phyloP scores from a whole-genome alignment of 2,113 vertebrate genomes.

The Oryzias woworae region DNA sequence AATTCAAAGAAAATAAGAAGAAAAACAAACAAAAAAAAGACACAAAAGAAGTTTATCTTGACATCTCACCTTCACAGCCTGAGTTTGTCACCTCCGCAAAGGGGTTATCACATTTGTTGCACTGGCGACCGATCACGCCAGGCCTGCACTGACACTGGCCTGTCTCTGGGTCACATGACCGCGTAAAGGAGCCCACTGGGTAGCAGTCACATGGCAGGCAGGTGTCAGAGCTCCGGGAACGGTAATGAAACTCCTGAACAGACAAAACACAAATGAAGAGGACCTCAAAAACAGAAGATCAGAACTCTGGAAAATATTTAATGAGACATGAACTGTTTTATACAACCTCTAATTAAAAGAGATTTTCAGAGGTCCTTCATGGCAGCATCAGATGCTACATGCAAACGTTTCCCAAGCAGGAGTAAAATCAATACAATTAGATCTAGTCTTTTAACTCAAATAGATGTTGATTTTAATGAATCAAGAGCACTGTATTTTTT shows the following conservation, averaged over 20 bases:
- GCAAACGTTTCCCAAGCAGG: no score
- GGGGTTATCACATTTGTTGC: conserved; percentile 93
- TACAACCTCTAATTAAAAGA: no score
- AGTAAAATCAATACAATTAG: no score
- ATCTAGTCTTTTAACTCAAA: no score
- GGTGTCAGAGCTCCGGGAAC: conserved; percentile 81
- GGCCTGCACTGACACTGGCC: conserved; percentile 94
- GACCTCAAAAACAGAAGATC: no score
- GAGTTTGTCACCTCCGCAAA: conserved; percentile 95
- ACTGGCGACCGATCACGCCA: conserved; percentile 94
- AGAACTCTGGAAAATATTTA: no score
- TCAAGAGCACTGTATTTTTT: no score
- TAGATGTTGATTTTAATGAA: no score
- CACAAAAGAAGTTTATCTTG: not conserved
- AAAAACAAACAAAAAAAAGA: not conserved
- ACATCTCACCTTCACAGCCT: conserved; percentile 87
- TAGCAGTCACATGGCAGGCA: conserved; percentile 97
- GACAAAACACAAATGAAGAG: not conserved
- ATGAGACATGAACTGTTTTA: no score
- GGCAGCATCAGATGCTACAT: no score
- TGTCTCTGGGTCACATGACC: conserved; percentile 87
- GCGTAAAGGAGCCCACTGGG: conserved; percentile 91
- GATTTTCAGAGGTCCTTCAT: no score
- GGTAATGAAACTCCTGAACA: conserved; percentile 93
- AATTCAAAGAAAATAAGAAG: not conserved